phyloP scores from a whole-genome alignment of 2,888 invertebrate species.

The Troglohyphantes excavatus region DNA sequence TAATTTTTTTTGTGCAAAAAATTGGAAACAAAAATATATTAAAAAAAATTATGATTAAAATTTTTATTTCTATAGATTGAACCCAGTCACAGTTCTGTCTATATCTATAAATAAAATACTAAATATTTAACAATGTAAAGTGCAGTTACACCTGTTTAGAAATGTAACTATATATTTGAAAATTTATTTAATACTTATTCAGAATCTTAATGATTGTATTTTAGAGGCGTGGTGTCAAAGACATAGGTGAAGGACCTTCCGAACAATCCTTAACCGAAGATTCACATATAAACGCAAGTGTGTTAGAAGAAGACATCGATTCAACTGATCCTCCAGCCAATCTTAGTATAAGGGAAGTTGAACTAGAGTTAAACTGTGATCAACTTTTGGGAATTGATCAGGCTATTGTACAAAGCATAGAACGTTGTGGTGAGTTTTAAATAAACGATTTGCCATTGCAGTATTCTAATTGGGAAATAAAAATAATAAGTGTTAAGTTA shows the following conservation, averaged over 20 bases:
- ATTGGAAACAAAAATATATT: too few relatives aligned
- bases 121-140: too few relatives aligned
- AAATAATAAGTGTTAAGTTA: background rate
- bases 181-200: too few relatives aligned
- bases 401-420: constrained; percentile 95
- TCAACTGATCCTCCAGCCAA: constrained; percentile 80
- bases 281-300: constrained; percentile 57
- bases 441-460: background rate
- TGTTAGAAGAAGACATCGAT: constrained; percentile 81
- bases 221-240: constrained; percentile 86
- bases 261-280: constrained; percentile 82
- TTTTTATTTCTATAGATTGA: too few relatives aligned
- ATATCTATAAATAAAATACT: too few relatives aligned
- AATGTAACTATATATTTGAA: too few relatives aligned
- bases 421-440: constrained; percentile 87
- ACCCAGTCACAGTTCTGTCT: too few relatives aligned
- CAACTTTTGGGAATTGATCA: constrained; percentile 92
- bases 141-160: too few relatives aligned
- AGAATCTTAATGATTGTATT: constrained; percentile 18
- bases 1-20: too few relatives aligned
- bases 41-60: too few relatives aligned
- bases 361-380: constrained; percentile 87
- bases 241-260: constrained; percentile 84
- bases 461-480: background rate
- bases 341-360: constrained; percentile 80